phyloP scores from a whole-genome alignment of 2,888 invertebrate genomes.

The Fabriciana adippe region DNA sequence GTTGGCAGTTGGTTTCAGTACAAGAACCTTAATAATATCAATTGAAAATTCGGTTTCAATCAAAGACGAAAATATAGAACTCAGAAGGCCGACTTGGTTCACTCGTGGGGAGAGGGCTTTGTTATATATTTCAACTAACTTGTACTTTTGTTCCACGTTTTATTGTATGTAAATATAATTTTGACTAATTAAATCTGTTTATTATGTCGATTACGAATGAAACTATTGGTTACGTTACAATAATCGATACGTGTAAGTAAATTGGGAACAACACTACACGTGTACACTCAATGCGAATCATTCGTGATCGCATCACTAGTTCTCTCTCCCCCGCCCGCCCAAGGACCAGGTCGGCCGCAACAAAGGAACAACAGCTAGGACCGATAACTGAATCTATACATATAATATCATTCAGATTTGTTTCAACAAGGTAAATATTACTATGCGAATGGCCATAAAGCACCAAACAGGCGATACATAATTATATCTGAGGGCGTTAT shows the following conservation, averaged over 20 bases:
- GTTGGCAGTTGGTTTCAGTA: constrained; percentile 79
- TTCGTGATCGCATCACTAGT: constrained; percentile 7
- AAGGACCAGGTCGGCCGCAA: constrained; percentile 38
- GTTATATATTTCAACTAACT: constrained; percentile 35
- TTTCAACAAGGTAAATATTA: constrained; percentile 66
- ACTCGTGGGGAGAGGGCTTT: constrained; percentile 7
- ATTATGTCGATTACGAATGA: constrained; percentile 17
- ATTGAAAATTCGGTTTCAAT: constrained; percentile 65
- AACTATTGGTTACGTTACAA: constrained; percentile 2
- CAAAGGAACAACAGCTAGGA: constrained; percentile 56
- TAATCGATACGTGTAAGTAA: constrained; percentile 5
- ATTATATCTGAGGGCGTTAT: constrained; percentile 66
- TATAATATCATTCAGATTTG: constrained; percentile 56
- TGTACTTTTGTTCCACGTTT: constrained; percentile 35
- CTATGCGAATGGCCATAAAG: constrained; percentile 74
- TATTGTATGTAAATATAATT: constrained; percentile 28
- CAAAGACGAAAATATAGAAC: constrained; percentile 44
- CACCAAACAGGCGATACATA: constrained; percentile 69
- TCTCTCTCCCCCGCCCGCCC: background rate
- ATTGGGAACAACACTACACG: constrained; percentile 3
- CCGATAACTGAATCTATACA: constrained; percentile 50
- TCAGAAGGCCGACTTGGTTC: constrained; percentile 27
- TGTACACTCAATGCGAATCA: constrained; percentile 13
- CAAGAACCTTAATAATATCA: constrained; percentile 69
- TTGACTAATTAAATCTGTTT: constrained; percentile 23